Base-by-base conservation (phyloP, 2,797 vertebrate genomes). In the Austrolebias charrua region DNA sequence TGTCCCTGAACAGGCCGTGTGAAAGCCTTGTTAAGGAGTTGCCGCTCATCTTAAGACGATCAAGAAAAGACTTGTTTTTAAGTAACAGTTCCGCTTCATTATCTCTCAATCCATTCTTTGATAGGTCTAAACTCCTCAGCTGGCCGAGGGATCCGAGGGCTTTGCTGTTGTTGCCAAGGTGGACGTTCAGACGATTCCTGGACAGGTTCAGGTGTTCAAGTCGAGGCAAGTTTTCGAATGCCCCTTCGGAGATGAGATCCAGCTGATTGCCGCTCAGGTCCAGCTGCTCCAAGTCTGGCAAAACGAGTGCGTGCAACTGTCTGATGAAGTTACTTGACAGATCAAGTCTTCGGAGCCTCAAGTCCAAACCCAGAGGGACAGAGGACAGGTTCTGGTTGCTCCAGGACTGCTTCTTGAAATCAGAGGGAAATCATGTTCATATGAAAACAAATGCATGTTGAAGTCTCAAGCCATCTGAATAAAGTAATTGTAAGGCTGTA, bases 281-380 rank as follows among this genome's bases (percentile, higher is more conserved):
- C 80, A 95, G 87, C 75, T 89, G 81, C 69, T 90, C 83, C 53
- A 94, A 90, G 68, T 86, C 84, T 71, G 83, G 84, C 48, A 91
- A 81, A 35, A 69, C 73, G 20, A 89, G 74, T 57, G 79, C 69
- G 10, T 79, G 82, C 70, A 95, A 84, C 79, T 86, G 89, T 83
- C 78, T 90, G 83, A 96, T 92, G 83, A 91, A 80, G 85, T 95
- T 96, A 85, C 93, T 87, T 86, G 93, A 94, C 73, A 95, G 82
- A 84, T 94, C 91, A 0, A 94, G 86, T 58, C 82, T 76, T 83
- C 83, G 84, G 8, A 93, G 79, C 50, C 75, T 88, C 50, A 40
- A 57, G 72, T 90, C 60, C 35, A 95, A 73, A 48, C 81, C 82
- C 79, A 76, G 46, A 6, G 94, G 94, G 72, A 95, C 81, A 31